A percentile compares a stretch with the other conserved stretches of the same genome.
Evolutionary conservation across 1,140 invertebrate species (phyloP).

Genomic region (Drosophila repletoides): DNA sequence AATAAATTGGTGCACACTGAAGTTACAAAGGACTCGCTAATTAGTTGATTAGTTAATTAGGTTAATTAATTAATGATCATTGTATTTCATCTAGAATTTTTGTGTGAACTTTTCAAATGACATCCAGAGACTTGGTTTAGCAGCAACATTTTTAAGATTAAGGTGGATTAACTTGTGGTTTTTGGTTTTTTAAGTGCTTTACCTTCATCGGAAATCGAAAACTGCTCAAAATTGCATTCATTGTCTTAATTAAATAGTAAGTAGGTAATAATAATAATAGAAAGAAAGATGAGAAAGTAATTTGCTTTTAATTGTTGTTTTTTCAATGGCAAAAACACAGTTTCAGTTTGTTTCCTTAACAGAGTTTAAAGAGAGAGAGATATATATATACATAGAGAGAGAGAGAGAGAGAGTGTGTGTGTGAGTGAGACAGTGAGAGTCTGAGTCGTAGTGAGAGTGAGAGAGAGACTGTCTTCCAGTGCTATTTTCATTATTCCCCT

Average conservation of each 20-base stretch:
- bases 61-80: too few species aligned
- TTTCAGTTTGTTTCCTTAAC: slow-evolving; percentile 34
- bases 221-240: slow-evolving; percentile 82
- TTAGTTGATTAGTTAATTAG: too few species aligned
- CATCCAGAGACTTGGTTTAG: too few species aligned
- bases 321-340: slow-evolving; percentile 64
- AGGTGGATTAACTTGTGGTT: slow-evolving; percentile 31
- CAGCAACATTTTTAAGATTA: slow-evolving; percentile 55
- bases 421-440: too few species aligned
- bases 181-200: slow-evolving; percentile 70
- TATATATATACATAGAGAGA: too few species aligned
- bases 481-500: too few species aligned
- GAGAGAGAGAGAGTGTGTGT: not conserved
- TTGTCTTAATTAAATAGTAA: slow-evolving; percentile 79
- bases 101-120: too few species aligned
- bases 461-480: too few species aligned
- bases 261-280: slow-evolving; percentile 81
- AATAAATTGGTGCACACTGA: too few species aligned
- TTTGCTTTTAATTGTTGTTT: slow-evolving; percentile 73
- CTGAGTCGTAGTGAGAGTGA: too few species aligned
- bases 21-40: too few species aligned
- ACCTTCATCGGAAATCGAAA: slow-evolving; percentile 81
- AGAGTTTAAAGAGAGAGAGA: slow-evolving; percentile 26
- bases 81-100: too few species aligned
- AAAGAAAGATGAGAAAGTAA: slow-evolving; percentile 83